Percentiles rank a stretch among this genome's conserved stretches.
phyloP scores from a whole-genome alignment of 2,113 vertebrate genomes.

The Ia io region DNA sequence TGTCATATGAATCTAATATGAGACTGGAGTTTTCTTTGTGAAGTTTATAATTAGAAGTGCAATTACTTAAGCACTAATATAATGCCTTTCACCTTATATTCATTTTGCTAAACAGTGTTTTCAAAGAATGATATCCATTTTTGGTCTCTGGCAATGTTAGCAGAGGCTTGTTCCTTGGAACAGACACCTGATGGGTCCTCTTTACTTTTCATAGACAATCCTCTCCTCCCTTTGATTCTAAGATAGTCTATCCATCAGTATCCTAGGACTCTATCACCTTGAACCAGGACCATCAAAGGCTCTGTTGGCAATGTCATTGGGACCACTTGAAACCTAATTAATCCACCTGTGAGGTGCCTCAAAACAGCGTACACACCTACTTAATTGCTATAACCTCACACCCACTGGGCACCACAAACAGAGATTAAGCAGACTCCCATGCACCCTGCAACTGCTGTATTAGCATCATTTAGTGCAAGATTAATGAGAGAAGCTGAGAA shows the following conservation, averaged over 20 bases:
- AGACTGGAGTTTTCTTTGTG: neutral
- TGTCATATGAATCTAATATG: neutral
- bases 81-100: neutral
- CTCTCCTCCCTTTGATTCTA: neutral
- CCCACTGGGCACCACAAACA: slow-evolving; percentile 69
- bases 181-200: neutral
- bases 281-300: slow-evolving; percentile 35
- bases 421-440: slow-evolving; percentile 61
- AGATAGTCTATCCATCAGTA: slow-evolving; percentile 38
- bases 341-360: slow-evolving; percentile 52
- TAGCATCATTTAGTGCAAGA: slow-evolving; percentile 71
- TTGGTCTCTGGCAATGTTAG: neutral
- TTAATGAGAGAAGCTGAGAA: slow-evolving; percentile 70
- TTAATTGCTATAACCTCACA: slow-evolving; percentile 69
- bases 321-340: slow-evolving; percentile 63
- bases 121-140: neutral
- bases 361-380: slow-evolving; percentile 29
- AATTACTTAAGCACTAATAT: neutral
- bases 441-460: slow-evolving; percentile 47
- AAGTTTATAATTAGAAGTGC: neutral
- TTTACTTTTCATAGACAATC: neutral
- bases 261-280: slow-evolving; percentile 37
- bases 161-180: neutral
- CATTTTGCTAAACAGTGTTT: neutral
- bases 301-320: slow-evolving; percentile 54